phyloP scores from a whole-genome alignment of 2,113 vertebrate species.

The Eolophus roseicapilla region DNA sequence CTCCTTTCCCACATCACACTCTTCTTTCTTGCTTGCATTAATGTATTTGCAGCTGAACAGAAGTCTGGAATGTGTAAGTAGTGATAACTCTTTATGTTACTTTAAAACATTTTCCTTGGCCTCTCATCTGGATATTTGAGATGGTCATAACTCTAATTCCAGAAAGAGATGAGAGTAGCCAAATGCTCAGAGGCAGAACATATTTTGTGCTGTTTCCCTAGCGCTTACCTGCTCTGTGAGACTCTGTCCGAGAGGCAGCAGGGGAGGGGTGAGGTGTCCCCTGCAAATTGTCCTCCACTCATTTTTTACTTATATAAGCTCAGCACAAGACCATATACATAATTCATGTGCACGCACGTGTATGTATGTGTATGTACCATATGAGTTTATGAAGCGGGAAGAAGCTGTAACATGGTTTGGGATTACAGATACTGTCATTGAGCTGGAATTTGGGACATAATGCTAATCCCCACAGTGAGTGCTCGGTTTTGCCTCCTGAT shows the following conservation, averaged over 20 bases:
- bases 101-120: constrained; percentile 51
- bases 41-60: constrained; percentile 63
- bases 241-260: background rate
- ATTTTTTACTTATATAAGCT: background rate
- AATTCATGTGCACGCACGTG: background rate
- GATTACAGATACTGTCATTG: background rate
- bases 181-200: background rate
- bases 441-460: background rate
- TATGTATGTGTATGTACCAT: background rate
- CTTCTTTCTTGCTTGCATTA: constrained; percentile 62
- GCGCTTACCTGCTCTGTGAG: background rate
- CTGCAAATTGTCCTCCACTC: background rate
- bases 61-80: constrained; percentile 65
- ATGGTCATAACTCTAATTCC: constrained; percentile 57
- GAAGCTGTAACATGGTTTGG: background rate
- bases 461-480: background rate
- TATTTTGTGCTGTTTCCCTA: background rate
- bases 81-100: constrained; percentile 60
- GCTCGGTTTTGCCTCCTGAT: background rate
- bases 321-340: background rate
- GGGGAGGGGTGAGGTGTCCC: background rate
- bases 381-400: background rate
- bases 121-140: constrained; percentile 60
- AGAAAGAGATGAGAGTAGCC: constrained; percentile 29
- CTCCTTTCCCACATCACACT: constrained; percentile 58